phyloP scores from a whole-genome alignment of 2,888 invertebrate genomes.

The Anodontia alba region DNA sequence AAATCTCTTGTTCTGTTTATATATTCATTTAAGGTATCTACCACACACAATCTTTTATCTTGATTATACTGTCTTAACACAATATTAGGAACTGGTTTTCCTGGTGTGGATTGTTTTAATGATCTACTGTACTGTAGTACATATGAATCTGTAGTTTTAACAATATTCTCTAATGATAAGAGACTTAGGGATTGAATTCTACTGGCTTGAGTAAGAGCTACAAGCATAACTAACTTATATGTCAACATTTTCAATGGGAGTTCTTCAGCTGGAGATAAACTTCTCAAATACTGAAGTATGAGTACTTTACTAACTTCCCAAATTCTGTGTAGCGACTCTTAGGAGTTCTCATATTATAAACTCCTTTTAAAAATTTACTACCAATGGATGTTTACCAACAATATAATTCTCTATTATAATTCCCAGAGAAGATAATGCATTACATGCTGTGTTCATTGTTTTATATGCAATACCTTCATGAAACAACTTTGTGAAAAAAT shows the following conservation, averaged over 20 bases:
- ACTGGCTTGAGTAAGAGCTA: conserved; percentile 37
- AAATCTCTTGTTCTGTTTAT: conserved; percentile 23
- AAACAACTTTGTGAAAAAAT: conserved; percentile 37
- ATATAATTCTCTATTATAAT: too few species aligned
- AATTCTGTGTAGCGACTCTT: conserved; percentile 28
- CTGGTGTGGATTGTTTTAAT: conserved; percentile 31
- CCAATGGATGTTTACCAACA: too few species aligned
- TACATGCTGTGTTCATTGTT: conserved; percentile 39
- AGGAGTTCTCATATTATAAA: conserved; percentile 38
- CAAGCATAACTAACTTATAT: conserved; percentile 34
- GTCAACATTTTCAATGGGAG: conserved; percentile 27
- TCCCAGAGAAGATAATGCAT: background rate
- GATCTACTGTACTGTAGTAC: conserved; percentile 29
- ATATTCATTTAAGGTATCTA: too few species aligned
- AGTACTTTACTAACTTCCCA: conserved; percentile 33
- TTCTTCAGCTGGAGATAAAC: background rate
- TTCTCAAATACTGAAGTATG: conserved; percentile 26
- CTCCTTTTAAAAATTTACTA: too few species aligned
- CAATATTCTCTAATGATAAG: conserved; percentile 10
- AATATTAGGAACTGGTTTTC: conserved; percentile 24
- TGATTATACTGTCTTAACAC: conserved; percentile 29
- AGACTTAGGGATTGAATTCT: conserved; percentile 19
- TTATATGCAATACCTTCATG: conserved; percentile 29
- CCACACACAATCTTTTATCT: conserved; percentile 28
- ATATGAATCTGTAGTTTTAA: conserved; percentile 21